Conservation (phyloP, 2,888 invertebrate species). For the Teleogryllus oceanicus region DNA sequence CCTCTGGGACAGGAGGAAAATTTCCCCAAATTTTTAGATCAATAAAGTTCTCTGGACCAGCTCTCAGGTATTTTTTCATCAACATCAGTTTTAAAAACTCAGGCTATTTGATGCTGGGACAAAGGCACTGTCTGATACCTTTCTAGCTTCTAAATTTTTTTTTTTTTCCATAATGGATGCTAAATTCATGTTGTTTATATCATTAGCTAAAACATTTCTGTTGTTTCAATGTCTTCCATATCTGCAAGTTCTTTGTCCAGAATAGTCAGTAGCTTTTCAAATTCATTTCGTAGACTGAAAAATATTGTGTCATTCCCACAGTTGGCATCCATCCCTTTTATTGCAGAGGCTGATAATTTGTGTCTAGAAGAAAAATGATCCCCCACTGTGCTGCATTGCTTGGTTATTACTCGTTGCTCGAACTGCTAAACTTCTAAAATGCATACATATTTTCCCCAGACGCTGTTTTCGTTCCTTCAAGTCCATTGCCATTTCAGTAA, state of each 20-base stretch:
- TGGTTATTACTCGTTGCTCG: conserved; percentile 45
- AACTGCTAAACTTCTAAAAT: conserved; percentile 45
- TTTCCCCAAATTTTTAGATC: conserved; percentile 48
- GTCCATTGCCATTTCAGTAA: conserved; percentile 49
- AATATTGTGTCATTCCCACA: conserved; percentile 35
- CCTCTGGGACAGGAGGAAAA: conserved; percentile 51
- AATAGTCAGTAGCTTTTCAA: conserved; percentile 45
- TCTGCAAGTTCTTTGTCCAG: conserved; percentile 46
- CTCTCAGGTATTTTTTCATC: conserved; percentile 53
- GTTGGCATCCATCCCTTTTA: conserved; percentile 41
- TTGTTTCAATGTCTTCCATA: conserved; percentile 43
- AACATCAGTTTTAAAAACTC: conserved; percentile 47
- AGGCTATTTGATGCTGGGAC: conserved; percentile 43
- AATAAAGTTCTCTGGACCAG: conserved; percentile 50
- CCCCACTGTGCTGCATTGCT: conserved; percentile 45
- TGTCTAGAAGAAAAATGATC: conserved; percentile 44
- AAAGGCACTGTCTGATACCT: conserved; percentile 38
- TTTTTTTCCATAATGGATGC: conserved; percentile 45
- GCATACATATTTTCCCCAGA: conserved; percentile 47
- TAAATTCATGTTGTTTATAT: conserved; percentile 38
- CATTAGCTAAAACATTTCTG: conserved; percentile 38
- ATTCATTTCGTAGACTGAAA: conserved; percentile 43
- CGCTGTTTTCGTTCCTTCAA: conserved; percentile 45
- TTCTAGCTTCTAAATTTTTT: conserved; percentile 43
- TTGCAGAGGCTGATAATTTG: conserved; percentile 43